Evolutionary conservation across 2,113 vertebrate genomes (phyloP).

Genomic region (Baryphthengus martii): DNA sequence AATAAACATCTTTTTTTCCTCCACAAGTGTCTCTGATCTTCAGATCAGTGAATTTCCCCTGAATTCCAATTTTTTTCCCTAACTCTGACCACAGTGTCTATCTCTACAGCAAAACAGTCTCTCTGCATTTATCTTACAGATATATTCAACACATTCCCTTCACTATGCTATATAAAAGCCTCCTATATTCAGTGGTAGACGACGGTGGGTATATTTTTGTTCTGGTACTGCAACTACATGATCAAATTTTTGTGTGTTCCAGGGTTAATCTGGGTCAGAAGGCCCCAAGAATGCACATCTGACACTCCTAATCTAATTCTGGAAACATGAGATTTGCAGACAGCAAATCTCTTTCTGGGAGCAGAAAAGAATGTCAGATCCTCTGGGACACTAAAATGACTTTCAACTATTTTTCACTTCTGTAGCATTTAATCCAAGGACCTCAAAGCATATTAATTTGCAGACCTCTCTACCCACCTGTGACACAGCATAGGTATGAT

Average conservation of each 20-base stretch:
- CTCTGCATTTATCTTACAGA: neutral
- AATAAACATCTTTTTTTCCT: neutral
- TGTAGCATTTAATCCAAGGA: neutral
- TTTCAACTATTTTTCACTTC: neutral
- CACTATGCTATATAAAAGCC: neutral
- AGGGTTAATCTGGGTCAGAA: constrained; percentile 46
- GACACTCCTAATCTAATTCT: constrained; percentile 47
- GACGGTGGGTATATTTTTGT: neutral
- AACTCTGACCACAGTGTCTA: neutral
- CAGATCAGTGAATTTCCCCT: neutral
- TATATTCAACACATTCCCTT: neutral
- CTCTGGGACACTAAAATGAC: neutral
- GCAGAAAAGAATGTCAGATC: constrained; percentile 1
- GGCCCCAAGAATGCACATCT: constrained; percentile 8
- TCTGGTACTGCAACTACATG: neutral
- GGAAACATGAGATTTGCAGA: constrained; percentile 48
- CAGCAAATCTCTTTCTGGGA: constrained; percentile 37
- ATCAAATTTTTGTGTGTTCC: constrained; percentile 13
- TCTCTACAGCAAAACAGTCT: neutral
- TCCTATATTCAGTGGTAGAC: neutral
- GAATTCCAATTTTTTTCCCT: neutral
- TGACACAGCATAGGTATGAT: neutral
- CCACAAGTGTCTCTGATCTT: neutral
- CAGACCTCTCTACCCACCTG: neutral
- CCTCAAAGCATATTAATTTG: neutral